Evolutionary conservation across 2,888 invertebrate genomes (phyloP), one percentile per base, ranked within the genome.

Genomic region (Diplolepis rosae): DNA sequence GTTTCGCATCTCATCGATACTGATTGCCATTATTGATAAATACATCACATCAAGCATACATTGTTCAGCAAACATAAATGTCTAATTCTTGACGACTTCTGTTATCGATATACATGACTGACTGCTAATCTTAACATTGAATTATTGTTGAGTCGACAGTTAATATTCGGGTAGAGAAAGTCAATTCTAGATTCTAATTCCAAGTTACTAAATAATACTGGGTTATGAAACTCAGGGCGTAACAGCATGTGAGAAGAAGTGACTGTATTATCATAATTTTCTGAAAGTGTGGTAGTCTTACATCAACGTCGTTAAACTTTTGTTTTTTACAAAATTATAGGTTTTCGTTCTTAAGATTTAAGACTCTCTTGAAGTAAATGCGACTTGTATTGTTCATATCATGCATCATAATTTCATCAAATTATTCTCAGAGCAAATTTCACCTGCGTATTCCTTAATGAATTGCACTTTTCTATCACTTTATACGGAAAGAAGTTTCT

Each of bases 111-210:
- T 39, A 27, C 61, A 7, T 27, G 61, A 42, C 24, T 61, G 61
- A n/a, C 61, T 61, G n/a, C 61, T 61, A 61, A 61, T 61, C 61
- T 61, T 61, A 61, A 42, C 61, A 61, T 61, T 61, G 61, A 61
- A 61, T 61, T 61, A 39, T 35, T 39, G 39, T 61, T 61, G 61
- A n/a, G 24, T 61, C 39, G 39, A 1, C 9, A 13, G 35, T 45
- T 27, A 42, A 24, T 27, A 61, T 56, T 32, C 15, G 11, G 18
- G 1, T n/a, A 9, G 61, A 61, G 61, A 61, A 61, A 61, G 61
- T 27, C 39, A 1, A 30, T 9, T 54, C n/a, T 15, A n/a, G 35
- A 27, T 39, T 39, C 39, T 61, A 61, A 61, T 61, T 61, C 13
- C 15, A n/a, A n/a, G 39, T 61, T 61, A 61, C 61, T 39, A 42